A percentile compares a stretch with the other conserved stretches of the same genome.
These are phyloP conservation scores for Actinia equina DNA, from an alignment of 64 coral and sea anemone species.

Conservation along the genomic window DNA sequence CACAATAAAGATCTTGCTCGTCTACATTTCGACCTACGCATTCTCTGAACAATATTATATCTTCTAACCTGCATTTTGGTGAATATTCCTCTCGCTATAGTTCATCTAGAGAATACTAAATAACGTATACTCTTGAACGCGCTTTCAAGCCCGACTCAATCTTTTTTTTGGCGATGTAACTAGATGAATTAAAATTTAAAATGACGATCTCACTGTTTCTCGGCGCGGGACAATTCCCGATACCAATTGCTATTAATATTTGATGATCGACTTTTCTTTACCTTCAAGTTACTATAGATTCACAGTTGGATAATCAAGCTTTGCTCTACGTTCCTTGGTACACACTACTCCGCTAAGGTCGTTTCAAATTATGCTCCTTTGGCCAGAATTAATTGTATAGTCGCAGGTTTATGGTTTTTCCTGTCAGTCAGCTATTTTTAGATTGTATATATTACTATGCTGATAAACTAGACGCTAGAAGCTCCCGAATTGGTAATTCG, in stretches of 20 bases:
- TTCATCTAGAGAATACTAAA: neutral
- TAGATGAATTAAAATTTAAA: neutral
- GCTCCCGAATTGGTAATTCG: too few species aligned
- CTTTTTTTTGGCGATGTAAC: neutral
- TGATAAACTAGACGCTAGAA: too few species aligned
- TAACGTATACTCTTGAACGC: neutral
- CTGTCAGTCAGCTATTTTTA: neutral
- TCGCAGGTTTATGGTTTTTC: neutral
- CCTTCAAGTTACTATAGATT: neutral
- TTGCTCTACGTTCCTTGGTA: neutral
- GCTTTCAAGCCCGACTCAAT: neutral
- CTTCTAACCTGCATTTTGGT: neutral
- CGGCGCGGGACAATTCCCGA: neutral
- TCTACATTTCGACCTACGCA: neutral
- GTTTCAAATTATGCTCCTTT: neutral
- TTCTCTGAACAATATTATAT: neutral
- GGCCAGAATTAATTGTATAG: neutral
- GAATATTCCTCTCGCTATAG: neutral
- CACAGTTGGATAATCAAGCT: neutral
- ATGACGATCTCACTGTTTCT: neutral
- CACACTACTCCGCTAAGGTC: neutral
- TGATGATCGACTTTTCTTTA: conserved; percentile 7
- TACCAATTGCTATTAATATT: conserved; percentile 9
- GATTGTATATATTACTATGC: neutral
- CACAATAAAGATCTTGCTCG: neutral